Percentiles rank a stretch among this genome's conserved stretches.
phyloP scores from a whole-genome alignment of 1,140 invertebrate species.

The Helicoverpa armigera region DNA sequence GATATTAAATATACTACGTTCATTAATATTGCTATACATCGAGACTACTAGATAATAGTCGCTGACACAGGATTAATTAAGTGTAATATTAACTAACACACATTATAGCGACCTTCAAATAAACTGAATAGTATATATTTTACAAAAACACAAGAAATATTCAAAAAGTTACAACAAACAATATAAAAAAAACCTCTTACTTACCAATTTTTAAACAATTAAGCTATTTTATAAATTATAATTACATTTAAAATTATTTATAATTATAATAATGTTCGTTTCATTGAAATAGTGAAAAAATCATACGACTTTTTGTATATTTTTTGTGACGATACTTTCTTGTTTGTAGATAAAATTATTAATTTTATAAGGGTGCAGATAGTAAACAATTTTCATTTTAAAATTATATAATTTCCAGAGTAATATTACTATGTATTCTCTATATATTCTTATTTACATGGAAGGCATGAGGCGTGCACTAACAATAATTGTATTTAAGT shows the following conservation, averaged over 20 bases:
- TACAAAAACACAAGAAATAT: constrained; percentile 4
- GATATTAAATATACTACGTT: constrained; percentile 77
- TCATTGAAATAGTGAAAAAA: constrained; percentile 24
- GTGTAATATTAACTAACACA: constrained; percentile 64
- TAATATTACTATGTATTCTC: constrained; percentile 64
- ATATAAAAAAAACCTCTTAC: constrained; percentile 36
- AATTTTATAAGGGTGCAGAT: constrained; percentile 54
- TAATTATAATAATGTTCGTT: constrained; percentile 30
- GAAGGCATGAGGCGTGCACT: constrained; percentile 78
- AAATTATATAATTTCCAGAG: constrained; percentile 61
- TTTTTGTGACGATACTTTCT: not conserved
- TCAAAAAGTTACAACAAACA: constrained; percentile 20
- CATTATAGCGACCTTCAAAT: constrained; percentile 56
- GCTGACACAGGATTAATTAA: constrained; percentile 37
- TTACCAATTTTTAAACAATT: constrained; percentile 24
- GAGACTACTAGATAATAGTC: constrained; percentile 65
- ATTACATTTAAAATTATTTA: constrained; percentile 21
- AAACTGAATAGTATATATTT: constrained; percentile 8
- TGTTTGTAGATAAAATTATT: constrained; percentile 22
- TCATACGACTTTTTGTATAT: constrained; percentile 10
- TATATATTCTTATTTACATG: constrained; percentile 78
- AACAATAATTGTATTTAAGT: constrained; percentile 36
- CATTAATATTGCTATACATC: constrained; percentile 76
- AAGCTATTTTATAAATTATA: constrained; percentile 1
- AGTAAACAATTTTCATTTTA: constrained; percentile 59